Conservation (phyloP, 2,113 vertebrate genomes). For the Nannobrachium achirus region DNA sequence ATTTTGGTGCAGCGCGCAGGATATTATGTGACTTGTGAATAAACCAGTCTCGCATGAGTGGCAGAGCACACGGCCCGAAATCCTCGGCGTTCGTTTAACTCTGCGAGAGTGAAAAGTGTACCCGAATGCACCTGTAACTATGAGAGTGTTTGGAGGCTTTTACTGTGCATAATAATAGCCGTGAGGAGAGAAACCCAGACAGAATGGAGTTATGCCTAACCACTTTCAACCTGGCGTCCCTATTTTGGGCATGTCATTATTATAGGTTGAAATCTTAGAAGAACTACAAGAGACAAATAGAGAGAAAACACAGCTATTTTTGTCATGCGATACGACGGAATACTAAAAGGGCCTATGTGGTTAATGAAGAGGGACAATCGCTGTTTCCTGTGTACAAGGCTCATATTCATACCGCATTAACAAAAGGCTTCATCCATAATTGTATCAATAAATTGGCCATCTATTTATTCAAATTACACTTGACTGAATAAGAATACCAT, state of each 20-base stretch:
- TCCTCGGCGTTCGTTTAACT: background rate
- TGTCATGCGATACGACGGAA: no score
- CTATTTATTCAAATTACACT: constrained; percentile 63
- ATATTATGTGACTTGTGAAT: constrained; percentile 62
- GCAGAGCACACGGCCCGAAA: constrained; percentile 47
- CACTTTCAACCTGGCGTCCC: no score
- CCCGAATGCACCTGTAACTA: no score
- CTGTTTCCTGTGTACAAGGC: constrained; percentile 47
- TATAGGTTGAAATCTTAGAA: no score
- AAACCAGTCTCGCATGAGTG: constrained; percentile 60
- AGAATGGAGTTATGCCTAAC: no score
- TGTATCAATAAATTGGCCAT: constrained; percentile 60
- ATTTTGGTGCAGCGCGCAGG: constrained; percentile 58
- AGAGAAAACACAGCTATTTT: no score
- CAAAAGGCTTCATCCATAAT: constrained; percentile 36
- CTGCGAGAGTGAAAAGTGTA: background rate
- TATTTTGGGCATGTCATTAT: no score
- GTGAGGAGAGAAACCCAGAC: no score
- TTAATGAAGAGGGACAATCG: constrained; percentile 33
- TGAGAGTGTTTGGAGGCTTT: no score
- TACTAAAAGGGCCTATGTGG: no score
- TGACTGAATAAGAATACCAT: constrained; percentile 56
- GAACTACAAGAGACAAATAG: no score
- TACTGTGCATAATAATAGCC: no score
- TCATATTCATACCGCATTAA: constrained; percentile 31